A percentile compares a stretch with the other conserved stretches of the same genome.
These are phyloP conservation scores for Eupithecia tripunctaria DNA, from an alignment of 2,888 invertebrate genomes.

Conservation along the genomic window DNA sequence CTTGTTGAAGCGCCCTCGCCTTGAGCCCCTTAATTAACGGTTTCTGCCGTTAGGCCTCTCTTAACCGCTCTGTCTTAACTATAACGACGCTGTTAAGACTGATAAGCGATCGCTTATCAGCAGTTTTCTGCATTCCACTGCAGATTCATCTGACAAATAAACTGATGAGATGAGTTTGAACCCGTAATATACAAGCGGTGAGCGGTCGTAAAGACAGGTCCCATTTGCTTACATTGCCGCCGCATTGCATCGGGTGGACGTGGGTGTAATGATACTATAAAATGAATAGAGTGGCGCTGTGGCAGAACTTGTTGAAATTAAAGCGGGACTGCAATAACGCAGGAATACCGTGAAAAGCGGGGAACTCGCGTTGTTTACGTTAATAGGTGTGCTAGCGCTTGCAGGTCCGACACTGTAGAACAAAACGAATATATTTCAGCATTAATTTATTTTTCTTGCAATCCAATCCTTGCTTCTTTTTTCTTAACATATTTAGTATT, in stretches of 20 bases:
- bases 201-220: constrained; percentile 4
- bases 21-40: constrained; percentile 26
- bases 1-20: constrained; percentile 29
- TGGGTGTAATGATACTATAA: constrained; percentile 8
- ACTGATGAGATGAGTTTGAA: neutral
- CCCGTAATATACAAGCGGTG: constrained; percentile 6
- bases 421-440: neutral
- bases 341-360: neutral
- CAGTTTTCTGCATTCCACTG: constrained; percentile 11
- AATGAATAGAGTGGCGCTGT: constrained; percentile 3
- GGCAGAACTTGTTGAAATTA: constrained; percentile 10
- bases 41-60: constrained; percentile 5
- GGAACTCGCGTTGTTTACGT: neutral
- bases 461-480: neutral
- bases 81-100: constrained; percentile 8
- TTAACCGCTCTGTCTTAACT: neutral
- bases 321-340: neutral
- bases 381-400: neutral
- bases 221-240: constrained; percentile 13
- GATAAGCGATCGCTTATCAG: constrained; percentile 10
- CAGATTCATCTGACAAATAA: constrained; percentile 5
- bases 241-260: constrained; percentile 13
- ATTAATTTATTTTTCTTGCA: neutral
- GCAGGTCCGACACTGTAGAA: neutral
- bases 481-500: neutral